Conservation (phyloP, 1,140 invertebrate species). For the Cyrtorhinus lividipennis region DNA sequence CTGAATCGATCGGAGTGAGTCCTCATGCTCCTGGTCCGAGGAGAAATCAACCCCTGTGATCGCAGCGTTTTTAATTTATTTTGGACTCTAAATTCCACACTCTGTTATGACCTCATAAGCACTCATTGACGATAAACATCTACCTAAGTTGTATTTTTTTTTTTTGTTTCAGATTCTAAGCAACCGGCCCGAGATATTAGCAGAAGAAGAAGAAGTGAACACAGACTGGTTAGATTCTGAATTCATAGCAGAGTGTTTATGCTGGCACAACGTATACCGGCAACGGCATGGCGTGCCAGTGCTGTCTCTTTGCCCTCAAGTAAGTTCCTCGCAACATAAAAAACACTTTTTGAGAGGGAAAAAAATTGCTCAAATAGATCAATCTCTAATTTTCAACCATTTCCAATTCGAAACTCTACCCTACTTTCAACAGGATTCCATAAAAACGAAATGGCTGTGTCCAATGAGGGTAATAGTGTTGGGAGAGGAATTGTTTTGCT, state of each 20-base stretch:
- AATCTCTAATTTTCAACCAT: no score
- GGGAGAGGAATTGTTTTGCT: no score
- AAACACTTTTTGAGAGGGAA: no score
- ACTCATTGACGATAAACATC: neutral
- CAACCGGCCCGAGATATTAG: slow-evolving; percentile 44
- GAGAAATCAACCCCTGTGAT: no score
- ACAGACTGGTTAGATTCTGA: slow-evolving; percentile 63
- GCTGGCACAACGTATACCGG: slow-evolving; percentile 66
- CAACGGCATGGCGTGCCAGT: slow-evolving; percentile 53
- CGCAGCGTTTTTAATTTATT: no score
- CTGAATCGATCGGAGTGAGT: no score
- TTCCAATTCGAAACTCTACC: no score
- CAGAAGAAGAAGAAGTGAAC: slow-evolving; percentile 48
- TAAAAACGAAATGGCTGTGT: no score
- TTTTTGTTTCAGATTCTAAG: slow-evolving; percentile 27
- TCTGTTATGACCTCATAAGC: neutral
- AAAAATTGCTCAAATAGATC: no score
- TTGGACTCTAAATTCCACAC: neutral
- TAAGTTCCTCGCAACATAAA: slow-evolving; percentile 31
- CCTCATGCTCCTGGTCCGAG: no score
- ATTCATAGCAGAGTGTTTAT: slow-evolving; percentile 62
- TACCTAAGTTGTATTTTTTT: neutral
- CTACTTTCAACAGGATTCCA: no score
- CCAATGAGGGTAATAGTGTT: no score
- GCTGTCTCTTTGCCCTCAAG: slow-evolving; percentile 55